These are phyloP conservation scores for Casuarius casuarius DNA, from an alignment of 2,113 vertebrate genomes.

Conservation along the genomic window DNA sequence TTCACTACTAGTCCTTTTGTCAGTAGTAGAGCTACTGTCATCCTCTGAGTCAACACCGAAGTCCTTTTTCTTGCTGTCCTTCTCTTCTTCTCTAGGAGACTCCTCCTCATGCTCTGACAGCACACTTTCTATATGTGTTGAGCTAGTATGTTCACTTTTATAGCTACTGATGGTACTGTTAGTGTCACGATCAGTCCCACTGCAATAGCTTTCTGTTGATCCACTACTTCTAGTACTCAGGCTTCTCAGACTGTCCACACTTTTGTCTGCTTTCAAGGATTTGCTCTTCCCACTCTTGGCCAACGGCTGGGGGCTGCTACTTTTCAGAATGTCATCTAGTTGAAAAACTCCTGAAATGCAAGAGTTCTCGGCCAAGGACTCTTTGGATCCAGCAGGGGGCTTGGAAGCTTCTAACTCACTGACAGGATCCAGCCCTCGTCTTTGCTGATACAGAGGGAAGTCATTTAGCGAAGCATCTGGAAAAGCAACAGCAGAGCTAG, in stretches of 20 bases:
- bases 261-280: slow-evolving; percentile 87
- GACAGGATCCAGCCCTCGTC: slow-evolving; percentile 93
- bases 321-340: slow-evolving; percentile 79
- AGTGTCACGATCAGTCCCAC: slow-evolving; percentile 94
- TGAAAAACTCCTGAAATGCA: slow-evolving; percentile 82
- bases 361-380: slow-evolving; percentile 80
- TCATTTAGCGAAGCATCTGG: slow-evolving; percentile 92
- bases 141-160: slow-evolving; percentile 95
- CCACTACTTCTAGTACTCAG: slow-evolving; percentile 95
- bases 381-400: slow-evolving; percentile 81
- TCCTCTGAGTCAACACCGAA: slow-evolving; percentile 77
- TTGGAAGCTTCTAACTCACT: slow-evolving; percentile 92
- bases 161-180: slow-evolving; percentile 97
- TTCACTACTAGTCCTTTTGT: slow-evolving; percentile 83
- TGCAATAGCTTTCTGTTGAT: slow-evolving; percentile 96
- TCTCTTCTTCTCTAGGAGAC: slow-evolving; percentile 83
- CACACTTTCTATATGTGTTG: slow-evolving; percentile 93
- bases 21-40: slow-evolving; percentile 70
- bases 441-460: slow-evolving; percentile 91
- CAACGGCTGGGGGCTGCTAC: slow-evolving; percentile 77
- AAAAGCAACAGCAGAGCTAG: slow-evolving; percentile 96
- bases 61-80: slow-evolving; percentile 58
- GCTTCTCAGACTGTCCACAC: slow-evolving; percentile 92
- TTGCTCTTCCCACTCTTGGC: slow-evolving; percentile 77
- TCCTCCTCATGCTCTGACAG: slow-evolving; percentile 84